These are phyloP conservation scores for Pygoscelis adeliae DNA, from an alignment of 2,113 vertebrate genomes.

Conservation along the genomic window DNA sequence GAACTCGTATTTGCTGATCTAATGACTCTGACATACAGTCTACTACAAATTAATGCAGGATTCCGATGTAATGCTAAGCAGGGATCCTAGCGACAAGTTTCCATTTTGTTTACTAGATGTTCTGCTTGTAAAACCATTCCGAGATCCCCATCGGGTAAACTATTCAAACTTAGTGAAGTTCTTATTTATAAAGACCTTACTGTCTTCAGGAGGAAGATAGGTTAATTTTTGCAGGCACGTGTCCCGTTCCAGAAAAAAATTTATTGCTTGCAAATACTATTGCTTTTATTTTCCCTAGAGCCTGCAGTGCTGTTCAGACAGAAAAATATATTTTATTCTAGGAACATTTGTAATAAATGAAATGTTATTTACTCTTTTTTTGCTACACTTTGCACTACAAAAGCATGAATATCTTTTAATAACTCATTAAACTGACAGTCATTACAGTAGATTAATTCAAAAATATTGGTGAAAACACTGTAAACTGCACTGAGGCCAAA, in stretches of 20 bases:
- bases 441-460: conserved; percentile 67
- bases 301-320: background rate
- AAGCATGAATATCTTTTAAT: conserved; percentile 66
- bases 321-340: conserved; percentile 41
- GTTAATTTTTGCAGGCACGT: background rate
- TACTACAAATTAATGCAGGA: background rate
- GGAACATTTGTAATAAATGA: background rate
- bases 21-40: background rate
- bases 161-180: background rate
- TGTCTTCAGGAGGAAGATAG: background rate
- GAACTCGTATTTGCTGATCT: background rate
- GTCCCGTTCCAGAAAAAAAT: background rate
- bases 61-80: background rate
- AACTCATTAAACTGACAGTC: conserved; percentile 73
- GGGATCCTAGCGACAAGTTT: background rate
- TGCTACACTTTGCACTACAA: conserved; percentile 49
- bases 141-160: background rate
- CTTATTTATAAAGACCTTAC: background rate
- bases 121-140: background rate
- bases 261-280: background rate
- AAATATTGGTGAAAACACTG: conserved; percentile 39
- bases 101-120: background rate
- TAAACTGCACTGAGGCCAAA: background rate
- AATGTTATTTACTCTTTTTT: conserved; percentile 50
- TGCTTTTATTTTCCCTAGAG: background rate